phyloP scores from a whole-genome alignment of 1,140 invertebrate species.

The Tribolium castaneum region DNA sequence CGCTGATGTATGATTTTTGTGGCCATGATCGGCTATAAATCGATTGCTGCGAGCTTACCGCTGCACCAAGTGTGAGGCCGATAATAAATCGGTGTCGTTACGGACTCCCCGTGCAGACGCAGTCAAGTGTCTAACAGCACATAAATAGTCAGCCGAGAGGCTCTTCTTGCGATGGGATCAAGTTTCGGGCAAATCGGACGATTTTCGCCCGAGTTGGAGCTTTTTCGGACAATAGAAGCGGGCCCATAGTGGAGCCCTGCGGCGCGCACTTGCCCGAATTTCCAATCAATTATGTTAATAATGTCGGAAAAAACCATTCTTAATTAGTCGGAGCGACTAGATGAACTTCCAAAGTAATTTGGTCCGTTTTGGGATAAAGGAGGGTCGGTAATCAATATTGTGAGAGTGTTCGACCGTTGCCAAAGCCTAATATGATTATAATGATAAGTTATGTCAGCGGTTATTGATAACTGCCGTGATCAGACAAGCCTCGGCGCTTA shows the following conservation, averaged over 20 bases:
- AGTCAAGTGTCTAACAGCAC: slow-evolving; percentile 48
- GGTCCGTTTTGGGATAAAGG: slow-evolving; percentile 31
- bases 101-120: slow-evolving; percentile 47
- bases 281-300: no score
- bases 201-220: no score
- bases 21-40: not conserved
- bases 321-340: slow-evolving; percentile 13
- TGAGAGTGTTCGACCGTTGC: slow-evolving; percentile 46
- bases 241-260: no score
- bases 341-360: slow-evolving; percentile 29
- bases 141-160: slow-evolving; percentile 45
- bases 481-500: slow-evolving; percentile 42
- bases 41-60: slow-evolving; percentile 1
- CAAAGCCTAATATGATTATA: slow-evolving; percentile 57
- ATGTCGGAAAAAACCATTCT: not conserved
- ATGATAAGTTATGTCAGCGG: slow-evolving; percentile 56
- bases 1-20: not conserved
- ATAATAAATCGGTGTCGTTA: slow-evolving; percentile 51
- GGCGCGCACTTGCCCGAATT: not conserved
- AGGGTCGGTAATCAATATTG: slow-evolving; percentile 33
- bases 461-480: slow-evolving; percentile 56
- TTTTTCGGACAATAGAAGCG: no score
- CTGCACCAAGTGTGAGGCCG: slow-evolving; percentile 48
- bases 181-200: no score
- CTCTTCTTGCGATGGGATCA: not conserved